A percentile compares a stretch with the other conserved stretches of the same genome.
Evolutionary conservation across 1,140 invertebrate species (phyloP).

Genomic region (Eriosoma lanigerum): DNA sequence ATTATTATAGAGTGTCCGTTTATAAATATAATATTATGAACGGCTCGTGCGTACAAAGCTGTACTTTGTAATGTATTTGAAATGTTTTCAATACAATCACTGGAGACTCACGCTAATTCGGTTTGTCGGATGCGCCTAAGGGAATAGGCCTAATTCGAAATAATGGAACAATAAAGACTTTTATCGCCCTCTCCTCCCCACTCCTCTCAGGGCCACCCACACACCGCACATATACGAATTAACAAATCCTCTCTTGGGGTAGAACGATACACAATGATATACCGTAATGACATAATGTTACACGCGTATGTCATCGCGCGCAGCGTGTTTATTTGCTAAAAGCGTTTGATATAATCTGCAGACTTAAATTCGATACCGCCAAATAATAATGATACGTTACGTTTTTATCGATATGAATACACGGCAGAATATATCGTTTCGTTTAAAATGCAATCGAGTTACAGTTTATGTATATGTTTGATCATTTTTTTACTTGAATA

Average conservation of each 20-base stretch:
- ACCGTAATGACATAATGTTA: too few species aligned
- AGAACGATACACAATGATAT: background rate
- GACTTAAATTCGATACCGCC: background rate
- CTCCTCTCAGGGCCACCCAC: too few species aligned
- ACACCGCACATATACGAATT: background rate
- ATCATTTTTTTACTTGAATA: too few species aligned
- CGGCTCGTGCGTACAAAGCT: too few species aligned
- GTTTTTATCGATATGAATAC: background rate
- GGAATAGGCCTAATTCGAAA: slow-evolving; percentile 1
- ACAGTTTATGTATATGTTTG: too few species aligned
- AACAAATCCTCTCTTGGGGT: slow-evolving; percentile 11
- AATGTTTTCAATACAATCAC: background rate
- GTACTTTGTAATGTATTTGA: background rate
- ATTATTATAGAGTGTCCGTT: too few species aligned
- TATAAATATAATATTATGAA: too few species aligned
- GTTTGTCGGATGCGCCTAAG: background rate
- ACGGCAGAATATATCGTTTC: too few species aligned
- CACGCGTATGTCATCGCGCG: background rate
- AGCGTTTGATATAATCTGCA: slow-evolving; percentile 18
- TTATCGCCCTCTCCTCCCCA: background rate
- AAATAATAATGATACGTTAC: background rate
- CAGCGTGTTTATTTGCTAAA: slow-evolving; percentile 13
- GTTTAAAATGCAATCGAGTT: too few species aligned
- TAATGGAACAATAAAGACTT: slow-evolving; percentile 20
- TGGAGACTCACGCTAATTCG: background rate